Conservation (phyloP, 1,140 invertebrate species). For the Lasaia peninsularis region DNA sequence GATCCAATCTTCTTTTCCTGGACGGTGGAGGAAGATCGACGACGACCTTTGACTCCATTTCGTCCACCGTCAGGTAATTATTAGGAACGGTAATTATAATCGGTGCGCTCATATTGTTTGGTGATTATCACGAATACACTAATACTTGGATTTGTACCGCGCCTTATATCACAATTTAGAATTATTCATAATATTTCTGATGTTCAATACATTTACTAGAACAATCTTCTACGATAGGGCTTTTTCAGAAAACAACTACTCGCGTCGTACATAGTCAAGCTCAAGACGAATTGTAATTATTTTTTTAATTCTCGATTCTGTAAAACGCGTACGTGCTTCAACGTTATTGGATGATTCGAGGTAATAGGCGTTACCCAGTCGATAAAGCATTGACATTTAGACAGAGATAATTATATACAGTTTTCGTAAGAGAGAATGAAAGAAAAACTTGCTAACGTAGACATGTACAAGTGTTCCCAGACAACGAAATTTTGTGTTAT, state of each 20-base stretch:
- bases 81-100: slow-evolving; percentile 77
- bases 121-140: slow-evolving; percentile 29
- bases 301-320: slow-evolving; percentile 33
- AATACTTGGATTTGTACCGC: slow-evolving; percentile 40
- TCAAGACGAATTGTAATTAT: slow-evolving; percentile 43
- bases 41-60: slow-evolving; percentile 68
- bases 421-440: not conserved
- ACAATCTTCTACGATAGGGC: slow-evolving; percentile 46
- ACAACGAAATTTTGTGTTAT: not conserved
- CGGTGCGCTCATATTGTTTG: slow-evolving; percentile 65
- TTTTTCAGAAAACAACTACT: slow-evolving; percentile 42
- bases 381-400: slow-evolving; percentile 28
- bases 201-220: slow-evolving; percentile 41
- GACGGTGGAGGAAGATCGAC: slow-evolving; percentile 64
- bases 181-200: slow-evolving; percentile 29
- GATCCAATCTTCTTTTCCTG: slow-evolving; percentile 85
- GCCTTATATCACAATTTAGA: slow-evolving; percentile 23
- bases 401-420: slow-evolving; percentile 26
- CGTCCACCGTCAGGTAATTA: slow-evolving; percentile 76
- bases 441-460: not conserved
- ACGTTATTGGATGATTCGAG: slow-evolving; percentile 48
- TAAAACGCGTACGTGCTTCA: slow-evolving; percentile 62
- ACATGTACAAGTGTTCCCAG: not conserved
- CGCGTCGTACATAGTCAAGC: slow-evolving; percentile 63
- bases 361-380: slow-evolving; percentile 34